Conservation (phyloP, 2,113 vertebrate genomes). For the Pollachius pollachius region DNA sequence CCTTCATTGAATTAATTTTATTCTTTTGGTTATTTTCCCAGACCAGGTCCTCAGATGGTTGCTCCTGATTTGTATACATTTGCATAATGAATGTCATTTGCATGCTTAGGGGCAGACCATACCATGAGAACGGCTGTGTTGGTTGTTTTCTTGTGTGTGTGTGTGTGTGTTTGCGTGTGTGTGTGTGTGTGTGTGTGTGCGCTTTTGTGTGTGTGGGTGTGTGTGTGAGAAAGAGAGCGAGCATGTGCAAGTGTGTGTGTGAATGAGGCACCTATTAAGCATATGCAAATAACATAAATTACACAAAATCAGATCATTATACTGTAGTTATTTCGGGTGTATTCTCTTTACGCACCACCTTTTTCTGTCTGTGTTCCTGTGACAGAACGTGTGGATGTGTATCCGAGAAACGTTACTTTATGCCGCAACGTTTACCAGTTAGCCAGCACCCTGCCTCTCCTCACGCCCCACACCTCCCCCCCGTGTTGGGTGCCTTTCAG, state of each 20-base stretch:
- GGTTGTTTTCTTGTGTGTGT: slow-evolving; percentile 51
- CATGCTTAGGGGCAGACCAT: slow-evolving; percentile 91
- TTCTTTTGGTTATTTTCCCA: slow-evolving; percentile 66
- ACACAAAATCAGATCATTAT: slow-evolving; percentile 50
- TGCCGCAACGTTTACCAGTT: slow-evolving; percentile 15
- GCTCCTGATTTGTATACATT: slow-evolving; percentile 95
- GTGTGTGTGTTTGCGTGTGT: slow-evolving; percentile 36
- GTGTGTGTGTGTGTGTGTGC: slow-evolving; percentile 38
- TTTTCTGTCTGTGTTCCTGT: slow-evolving; percentile 27
- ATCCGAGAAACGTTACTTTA: slow-evolving; percentile 28
- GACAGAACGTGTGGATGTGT: slow-evolving; percentile 21
- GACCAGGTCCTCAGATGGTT: slow-evolving; percentile 84
- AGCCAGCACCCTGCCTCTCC: slow-evolving; percentile 50
- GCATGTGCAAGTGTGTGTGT: background rate
- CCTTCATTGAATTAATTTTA: slow-evolving; percentile 64
- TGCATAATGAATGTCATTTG: slow-evolving; percentile 98
- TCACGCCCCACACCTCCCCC: slow-evolving; percentile 22
- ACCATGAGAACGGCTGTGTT: slow-evolving; percentile 80
- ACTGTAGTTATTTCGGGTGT: slow-evolving; percentile 22
- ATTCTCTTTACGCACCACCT: slow-evolving; percentile 38
- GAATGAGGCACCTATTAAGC: slow-evolving; percentile 42
- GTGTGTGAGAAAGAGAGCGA: slow-evolving; percentile 15
- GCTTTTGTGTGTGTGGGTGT: slow-evolving; percentile 5
- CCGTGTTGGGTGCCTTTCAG: slow-evolving; percentile 30
- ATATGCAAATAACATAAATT: slow-evolving; percentile 48